Evolutionary conservation across 2,797 vertebrate genomes (phyloP).

Genomic region (Pangasius macronema): DNA sequence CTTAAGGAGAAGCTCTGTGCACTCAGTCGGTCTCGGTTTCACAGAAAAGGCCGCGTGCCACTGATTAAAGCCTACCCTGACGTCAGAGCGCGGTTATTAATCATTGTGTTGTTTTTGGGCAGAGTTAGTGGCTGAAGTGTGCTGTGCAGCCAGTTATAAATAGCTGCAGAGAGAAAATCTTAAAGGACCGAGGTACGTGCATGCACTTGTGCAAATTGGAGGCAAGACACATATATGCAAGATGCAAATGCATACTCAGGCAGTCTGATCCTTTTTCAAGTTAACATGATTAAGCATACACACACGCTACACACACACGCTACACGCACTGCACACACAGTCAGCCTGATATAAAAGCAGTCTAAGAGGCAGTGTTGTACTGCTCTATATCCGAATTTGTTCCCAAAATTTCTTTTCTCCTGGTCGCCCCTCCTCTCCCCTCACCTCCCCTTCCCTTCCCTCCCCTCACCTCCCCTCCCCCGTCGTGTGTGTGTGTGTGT

Average conservation of each 20-base stretch:
- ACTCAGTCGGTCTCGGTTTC: neutral
- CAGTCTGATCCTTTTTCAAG: neutral
- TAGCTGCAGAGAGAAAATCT: slow-evolving; percentile 26
- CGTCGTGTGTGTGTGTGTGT: slow-evolving; percentile 10
- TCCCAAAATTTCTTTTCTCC: neutral
- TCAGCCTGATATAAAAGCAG: slow-evolving; percentile 7
- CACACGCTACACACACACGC: neutral
- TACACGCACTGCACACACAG: slow-evolving; percentile 8
- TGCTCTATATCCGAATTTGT: neutral
- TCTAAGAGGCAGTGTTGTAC: neutral
- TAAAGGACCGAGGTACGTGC: slow-evolving; percentile 26
- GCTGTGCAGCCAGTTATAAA: slow-evolving; percentile 31
- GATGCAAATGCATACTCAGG: neutral
- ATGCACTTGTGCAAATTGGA: slow-evolving; percentile 4
- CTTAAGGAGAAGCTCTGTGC: slow-evolving; percentile 6
- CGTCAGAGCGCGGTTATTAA: slow-evolving; percentile 35
- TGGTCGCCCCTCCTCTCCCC: slow-evolving; percentile 10
- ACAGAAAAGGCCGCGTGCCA: slow-evolving; percentile 2
- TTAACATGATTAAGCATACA: neutral
- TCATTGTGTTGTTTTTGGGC: slow-evolving; percentile 25
- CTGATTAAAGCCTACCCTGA: slow-evolving; percentile 27
- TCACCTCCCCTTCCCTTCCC: slow-evolving; percentile 33
- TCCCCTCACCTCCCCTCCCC: slow-evolving; percentile 16
- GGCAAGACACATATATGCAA: neutral
- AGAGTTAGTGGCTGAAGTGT: neutral